Conservation (phyloP, 2,113 vertebrate species). For the Neofelis nebulosa region DNA sequence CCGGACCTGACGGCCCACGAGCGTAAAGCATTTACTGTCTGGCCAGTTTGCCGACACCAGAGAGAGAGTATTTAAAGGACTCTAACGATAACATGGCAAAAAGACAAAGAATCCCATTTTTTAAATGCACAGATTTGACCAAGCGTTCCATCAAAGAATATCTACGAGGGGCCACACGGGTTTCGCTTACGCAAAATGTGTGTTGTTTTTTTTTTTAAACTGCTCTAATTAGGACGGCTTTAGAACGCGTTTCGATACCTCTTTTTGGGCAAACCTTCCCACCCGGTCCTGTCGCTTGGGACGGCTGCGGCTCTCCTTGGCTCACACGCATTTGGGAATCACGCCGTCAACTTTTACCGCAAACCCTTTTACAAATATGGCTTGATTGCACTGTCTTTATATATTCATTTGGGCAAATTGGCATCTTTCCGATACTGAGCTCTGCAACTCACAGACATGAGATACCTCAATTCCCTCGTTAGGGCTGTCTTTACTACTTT, state of each 20-base stretch:
- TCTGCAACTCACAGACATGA: neutral
- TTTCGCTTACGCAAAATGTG: neutral
- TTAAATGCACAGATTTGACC: neutral
- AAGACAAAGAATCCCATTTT: neutral
- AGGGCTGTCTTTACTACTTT: neutral
- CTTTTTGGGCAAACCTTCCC: neutral
- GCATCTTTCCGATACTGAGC: neutral
- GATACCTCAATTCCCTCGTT: neutral
- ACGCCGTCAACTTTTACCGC: neutral
- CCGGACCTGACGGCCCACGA: rapidly evolving
- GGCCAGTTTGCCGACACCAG: neutral
- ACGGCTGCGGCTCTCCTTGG: neutral
- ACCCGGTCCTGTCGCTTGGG: neutral
- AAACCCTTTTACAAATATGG: neutral
- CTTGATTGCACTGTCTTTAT: neutral
- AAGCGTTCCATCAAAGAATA: neutral
- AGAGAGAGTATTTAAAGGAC: neutral
- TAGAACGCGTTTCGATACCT: neutral
- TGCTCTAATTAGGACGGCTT: neutral
- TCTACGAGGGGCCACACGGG: neutral
- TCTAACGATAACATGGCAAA: neutral
- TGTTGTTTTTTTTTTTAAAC: neutral
- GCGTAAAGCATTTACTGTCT: neutral
- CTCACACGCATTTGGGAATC: neutral
- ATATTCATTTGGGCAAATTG: neutral